A percentile compares a stretch with the other conserved stretches of the same genome.
Conservation (phyloP, 1,140 invertebrate genomes). For the Lordiphosa mommai region DNA sequence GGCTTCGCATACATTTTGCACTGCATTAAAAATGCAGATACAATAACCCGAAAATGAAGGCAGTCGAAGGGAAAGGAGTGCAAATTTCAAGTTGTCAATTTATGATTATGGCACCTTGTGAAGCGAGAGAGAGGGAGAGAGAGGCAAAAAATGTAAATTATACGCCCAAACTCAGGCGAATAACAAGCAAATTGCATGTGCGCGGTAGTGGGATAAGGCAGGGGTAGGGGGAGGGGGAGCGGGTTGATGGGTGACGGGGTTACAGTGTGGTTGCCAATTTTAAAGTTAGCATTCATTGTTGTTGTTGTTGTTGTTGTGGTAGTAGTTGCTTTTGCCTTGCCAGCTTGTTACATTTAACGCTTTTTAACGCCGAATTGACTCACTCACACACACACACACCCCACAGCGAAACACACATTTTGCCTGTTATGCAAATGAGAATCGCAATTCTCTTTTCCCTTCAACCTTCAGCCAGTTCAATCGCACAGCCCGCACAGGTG, state of each 20-base stretch:
- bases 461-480: conserved; percentile 21
- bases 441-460: conserved; percentile 35
- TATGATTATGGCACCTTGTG: conserved; percentile 77
- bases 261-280: conserved; percentile 45
- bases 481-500: conserved; percentile 60
- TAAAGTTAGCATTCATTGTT: conserved; percentile 63
- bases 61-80: conserved; percentile 17
- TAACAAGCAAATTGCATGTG: conserved; percentile 67
- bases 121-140: conserved; percentile 30
- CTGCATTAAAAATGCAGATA: conserved; percentile 75
- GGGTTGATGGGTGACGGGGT: background rate
- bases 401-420: conserved; percentile 8
- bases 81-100: conserved; percentile 77
- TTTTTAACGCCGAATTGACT: conserved; percentile 70
- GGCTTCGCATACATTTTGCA: conserved; percentile 54
- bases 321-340: conserved; percentile 18
- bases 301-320: conserved; percentile 25
- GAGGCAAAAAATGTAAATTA: conserved; percentile 73
- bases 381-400: conserved; percentile 29
- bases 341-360: conserved; percentile 63
- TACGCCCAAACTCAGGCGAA: conserved; percentile 65
- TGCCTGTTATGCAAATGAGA: conserved; percentile 72
- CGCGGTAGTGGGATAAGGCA: background rate
- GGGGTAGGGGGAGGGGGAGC: too few relatives aligned
- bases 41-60: conserved; percentile 47